Evolutionary conservation across 1,140 invertebrate genomes (phyloP), one percentile per base, ranked within the genome.

Genomic region (Neoseiulus cucumeris): DNA sequence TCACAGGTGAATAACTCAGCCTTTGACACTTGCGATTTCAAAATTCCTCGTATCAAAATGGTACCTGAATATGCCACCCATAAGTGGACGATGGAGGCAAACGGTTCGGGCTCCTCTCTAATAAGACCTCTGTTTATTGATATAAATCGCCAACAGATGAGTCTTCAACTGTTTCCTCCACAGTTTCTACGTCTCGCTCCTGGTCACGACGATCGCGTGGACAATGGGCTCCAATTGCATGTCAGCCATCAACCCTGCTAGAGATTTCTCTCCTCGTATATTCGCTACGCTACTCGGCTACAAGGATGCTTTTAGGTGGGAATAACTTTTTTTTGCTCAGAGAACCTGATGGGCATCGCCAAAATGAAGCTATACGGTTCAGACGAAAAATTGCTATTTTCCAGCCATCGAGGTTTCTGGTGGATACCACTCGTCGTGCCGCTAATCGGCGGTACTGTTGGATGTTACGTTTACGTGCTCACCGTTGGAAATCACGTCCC

Each of bases 231-330:
- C 74, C 42, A 84, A 84, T 72, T 81, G 80, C 66, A 82, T 82
- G 25, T 81, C 79, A 66, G 79, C 81, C 2, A 75, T 84, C 55
- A 84, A 84, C 72, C 82, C 82, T 7, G 82, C 82, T 18, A 71
- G 82, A 64, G 82, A 84, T 71, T 72, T 84, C 6, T 76, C 77
- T 0, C 82, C 83, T 7, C 72, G 82, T 39, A 66, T 81, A 22
- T 82, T 83, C 70, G 78, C 78, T 1, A 69, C 75, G 1, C 68
- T 80, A 2, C 77, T 76, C 44, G 82, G 82, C 30, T 82, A 59
- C 22, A 4, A 25, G 9, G 51, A 59, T 2, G 51, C 51, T 17
- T 25, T 59, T 20, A 59, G 51, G 51, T 59, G 33, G 9, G 33
- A 39, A 39, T n/a, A n/a, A n/a, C n/a, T n/a, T n/a, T n/a, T n/a